phyloP scores from a whole-genome alignment of 53 echinoderm and acorn worm genomes.

The Temnopleurus reevesii region DNA sequence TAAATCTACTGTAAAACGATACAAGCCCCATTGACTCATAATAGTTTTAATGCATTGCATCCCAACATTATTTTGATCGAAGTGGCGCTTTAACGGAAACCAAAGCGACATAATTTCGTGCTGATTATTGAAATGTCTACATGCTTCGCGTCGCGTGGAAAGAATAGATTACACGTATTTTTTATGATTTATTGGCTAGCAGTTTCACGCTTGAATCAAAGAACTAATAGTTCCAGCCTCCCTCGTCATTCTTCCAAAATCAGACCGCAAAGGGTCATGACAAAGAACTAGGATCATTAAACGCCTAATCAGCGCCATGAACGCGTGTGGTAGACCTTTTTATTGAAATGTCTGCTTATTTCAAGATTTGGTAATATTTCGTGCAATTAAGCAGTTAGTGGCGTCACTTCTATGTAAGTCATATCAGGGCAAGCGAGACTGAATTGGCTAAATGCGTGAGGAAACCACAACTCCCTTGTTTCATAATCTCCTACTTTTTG shows the following conservation, averaged over 20 bases:
- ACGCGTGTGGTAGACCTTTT: conserved; percentile 3
- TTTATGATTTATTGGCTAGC: not conserved
- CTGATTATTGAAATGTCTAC: not conserved
- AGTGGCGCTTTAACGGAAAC: not conserved
- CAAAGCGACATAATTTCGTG: not conserved
- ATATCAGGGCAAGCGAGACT: not conserved
- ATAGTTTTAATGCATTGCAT: no score
- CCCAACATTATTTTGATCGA: no score
- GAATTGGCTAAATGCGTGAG: not conserved
- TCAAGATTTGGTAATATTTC: conserved; percentile 10
- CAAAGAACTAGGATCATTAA: conserved; percentile 26
- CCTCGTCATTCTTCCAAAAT: not conserved
- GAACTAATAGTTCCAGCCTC: not conserved
- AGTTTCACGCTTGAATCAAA: not conserved
- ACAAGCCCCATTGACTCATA: no score
- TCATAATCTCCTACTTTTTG: conserved; percentile 12
- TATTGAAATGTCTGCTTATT: not conserved
- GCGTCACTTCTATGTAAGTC: not conserved
- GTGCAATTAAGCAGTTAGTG: not conserved
- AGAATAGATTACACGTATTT: not conserved
- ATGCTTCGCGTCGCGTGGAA: not conserved
- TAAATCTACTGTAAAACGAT: no score
- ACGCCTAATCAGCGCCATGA: not conserved
- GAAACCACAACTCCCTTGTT: not conserved
- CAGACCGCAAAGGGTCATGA: not conserved